Base-by-base conservation (phyloP, 2,888 invertebrate species). In the Diarsia rubi region DNA sequence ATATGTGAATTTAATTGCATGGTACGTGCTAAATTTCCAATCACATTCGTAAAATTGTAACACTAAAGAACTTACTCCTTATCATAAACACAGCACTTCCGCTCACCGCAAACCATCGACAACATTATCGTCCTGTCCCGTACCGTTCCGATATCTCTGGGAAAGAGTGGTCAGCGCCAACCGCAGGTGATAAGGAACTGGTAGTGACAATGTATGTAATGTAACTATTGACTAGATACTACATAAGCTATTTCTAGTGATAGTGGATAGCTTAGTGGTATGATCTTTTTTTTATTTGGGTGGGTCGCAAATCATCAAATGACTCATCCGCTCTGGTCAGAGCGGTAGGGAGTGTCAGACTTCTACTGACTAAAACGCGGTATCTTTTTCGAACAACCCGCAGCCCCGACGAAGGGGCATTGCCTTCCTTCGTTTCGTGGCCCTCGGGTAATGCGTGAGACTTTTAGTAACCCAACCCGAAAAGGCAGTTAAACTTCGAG, bases 141-240 rank as follows among this genome's bases (percentile, higher is more conserved):
- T 21, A 27, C 19, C 14, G 45, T n/a, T 11, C 21, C 42, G 42
- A 47, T 75, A 70, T 64, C 64, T 57, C 66, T 62, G 72, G 84
- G 81, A 80, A 82, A 31, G 62, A 75, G 75, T 14, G 24, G 49
- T 65, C n/a, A 31, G 52, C 59, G 37, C 80, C 12, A 19, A 70
- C 82, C 82, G 57, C 82, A 54, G 66, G 60, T 70, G 82, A 82
- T 82, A 82, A 84, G 47, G 66, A 16, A 70, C 59, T 14, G 84
- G 83, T 82, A 82, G 52, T 19, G 31, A 47, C 45, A 19, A 21
- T 69, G 66, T 78, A 47, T 64, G 42, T 24, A 24, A 59, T 60
- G 24, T n/a, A n/a, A 42, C 24, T 69, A 14, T 59, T 31, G 4
- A 79, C 54, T 57, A 37, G 37, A 8, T 37, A n/a, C 3, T 47